Evolutionary conservation across 2,888 invertebrate genomes (phyloP).

Genomic region (Lasioglossum calceatum): DNA sequence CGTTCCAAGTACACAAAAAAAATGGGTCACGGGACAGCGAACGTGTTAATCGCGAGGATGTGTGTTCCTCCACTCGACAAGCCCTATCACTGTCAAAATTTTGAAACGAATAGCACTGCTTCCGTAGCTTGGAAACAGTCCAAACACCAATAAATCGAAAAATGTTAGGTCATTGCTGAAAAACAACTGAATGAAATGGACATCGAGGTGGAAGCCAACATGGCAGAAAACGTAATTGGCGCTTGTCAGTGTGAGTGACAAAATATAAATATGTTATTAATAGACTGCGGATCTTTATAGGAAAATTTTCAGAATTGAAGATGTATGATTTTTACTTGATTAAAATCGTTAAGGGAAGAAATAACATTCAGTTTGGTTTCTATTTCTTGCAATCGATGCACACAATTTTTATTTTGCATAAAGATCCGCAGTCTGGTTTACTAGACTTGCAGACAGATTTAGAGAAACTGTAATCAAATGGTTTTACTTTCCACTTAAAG

Average conservation of each 20-base stretch:
- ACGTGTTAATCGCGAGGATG: neutral
- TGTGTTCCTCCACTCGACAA: neutral
- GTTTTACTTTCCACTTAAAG: neutral
- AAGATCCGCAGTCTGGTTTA: too few relatives aligned
- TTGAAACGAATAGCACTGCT: neutral
- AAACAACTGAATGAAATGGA: neutral
- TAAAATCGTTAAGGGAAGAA: too few relatives aligned
- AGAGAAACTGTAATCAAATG: neutral
- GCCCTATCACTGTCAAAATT: neutral
- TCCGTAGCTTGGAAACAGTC: neutral
- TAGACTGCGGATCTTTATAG: too few relatives aligned
- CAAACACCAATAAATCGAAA: constrained; percentile 7
- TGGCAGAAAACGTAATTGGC: neutral
- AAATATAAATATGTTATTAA: too few relatives aligned
- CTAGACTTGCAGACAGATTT: neutral
- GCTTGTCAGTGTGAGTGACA: neutral
- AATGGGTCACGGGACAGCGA: neutral
- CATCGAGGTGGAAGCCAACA: neutral
- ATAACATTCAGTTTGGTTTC: too few relatives aligned
- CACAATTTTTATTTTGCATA: too few relatives aligned
- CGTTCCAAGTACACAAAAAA: neutral
- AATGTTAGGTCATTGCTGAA: neutral
- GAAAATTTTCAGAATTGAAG: too few relatives aligned
- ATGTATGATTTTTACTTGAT: too few relatives aligned
- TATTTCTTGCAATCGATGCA: too few relatives aligned